Base-by-base conservation (phyloP, 1,140 invertebrate genomes). In the Bombus turneri region DNA sequence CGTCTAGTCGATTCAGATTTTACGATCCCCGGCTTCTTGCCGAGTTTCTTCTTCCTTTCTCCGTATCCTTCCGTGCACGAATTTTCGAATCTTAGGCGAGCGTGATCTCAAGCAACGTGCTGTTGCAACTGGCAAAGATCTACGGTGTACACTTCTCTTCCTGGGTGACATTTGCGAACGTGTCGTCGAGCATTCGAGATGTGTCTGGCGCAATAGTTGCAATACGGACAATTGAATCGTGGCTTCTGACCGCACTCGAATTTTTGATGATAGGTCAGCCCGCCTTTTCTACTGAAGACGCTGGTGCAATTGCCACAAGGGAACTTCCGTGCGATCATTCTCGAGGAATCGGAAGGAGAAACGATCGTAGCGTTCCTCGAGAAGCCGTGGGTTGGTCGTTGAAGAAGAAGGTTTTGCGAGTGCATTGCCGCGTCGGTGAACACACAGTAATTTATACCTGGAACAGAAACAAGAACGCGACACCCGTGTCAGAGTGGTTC, bases 221-320 rank as follows among this genome's bases (percentile, higher is more conserved):
- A 96, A 82, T 94, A 91, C 37, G 96, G 95, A 92, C 97, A 96
- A 81, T 95, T 95, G 93, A 97, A 97, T 86, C 96, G 95, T 8
- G 96, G 96, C 84, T 95, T 94, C 87, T 96, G 96, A 34, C 96
- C 96, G 93, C 97, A 97, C 90, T 97, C 96, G 90, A 96, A 96
- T 88, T 96, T 96, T 87, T 96, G 95, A 91, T 97, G 96, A 81
- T 96, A 94, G 86, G 95, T 95, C 47, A 96, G 64, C 31, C 89
- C 88, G 15, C 88, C 88, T 31, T 92, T 92, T 13, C 83, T 81
- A 41, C 78, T 93, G 87, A 91, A 92, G 10, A 64, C 73, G 39
- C 89, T 90, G 68, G 15, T 83, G 66, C 91, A 92, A 8, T 85
- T 86, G 2, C 34, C 2, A 47, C 91, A 92, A 3, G 91, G 91